Evolutionary conservation across 2,797 vertebrate species (phyloP).

Genomic region (Xiphophorus birchmanni): DNA sequence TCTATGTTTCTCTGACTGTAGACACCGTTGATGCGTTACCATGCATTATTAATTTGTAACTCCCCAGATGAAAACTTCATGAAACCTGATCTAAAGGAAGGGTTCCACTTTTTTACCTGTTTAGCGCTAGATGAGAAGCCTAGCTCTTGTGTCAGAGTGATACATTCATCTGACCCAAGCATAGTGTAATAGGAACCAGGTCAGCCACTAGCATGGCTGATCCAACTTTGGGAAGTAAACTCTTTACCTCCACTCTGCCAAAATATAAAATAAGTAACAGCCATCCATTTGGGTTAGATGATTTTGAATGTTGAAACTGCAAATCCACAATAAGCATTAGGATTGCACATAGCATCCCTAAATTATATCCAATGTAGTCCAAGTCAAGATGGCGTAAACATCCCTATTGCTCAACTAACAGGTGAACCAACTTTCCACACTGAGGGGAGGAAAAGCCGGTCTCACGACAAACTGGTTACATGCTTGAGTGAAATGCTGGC

Average conservation of each 20-base stretch:
- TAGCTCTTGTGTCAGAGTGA: neutral
- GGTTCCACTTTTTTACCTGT: neutral
- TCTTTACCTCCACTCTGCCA: neutral
- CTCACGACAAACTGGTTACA: conserved; percentile 19
- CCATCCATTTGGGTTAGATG: neutral
- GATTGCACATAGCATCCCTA: neutral
- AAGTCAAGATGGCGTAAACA: neutral
- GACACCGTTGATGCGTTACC: neutral
- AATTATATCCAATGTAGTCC: conserved; percentile 7
- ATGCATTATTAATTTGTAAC: neutral
- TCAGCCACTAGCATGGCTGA: neutral
- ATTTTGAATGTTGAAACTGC: neutral
- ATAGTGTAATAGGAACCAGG: neutral
- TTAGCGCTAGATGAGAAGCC: neutral
- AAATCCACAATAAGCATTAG: neutral
- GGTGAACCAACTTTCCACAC: neutral
- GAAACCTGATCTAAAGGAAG: neutral
- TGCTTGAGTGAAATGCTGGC: conserved; percentile 29
- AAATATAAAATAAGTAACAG: neutral
- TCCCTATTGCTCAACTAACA: conserved; percentile 25
- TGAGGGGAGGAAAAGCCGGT: conserved; percentile 38
- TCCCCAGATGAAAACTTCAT: conserved; percentile 1
- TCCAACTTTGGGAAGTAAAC: neutral
- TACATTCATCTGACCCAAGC: neutral
- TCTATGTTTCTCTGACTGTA: neutral